Evolutionary conservation across 2,797 vertebrate genomes (phyloP).

Genomic region (Psittacula derbiana): DNA sequence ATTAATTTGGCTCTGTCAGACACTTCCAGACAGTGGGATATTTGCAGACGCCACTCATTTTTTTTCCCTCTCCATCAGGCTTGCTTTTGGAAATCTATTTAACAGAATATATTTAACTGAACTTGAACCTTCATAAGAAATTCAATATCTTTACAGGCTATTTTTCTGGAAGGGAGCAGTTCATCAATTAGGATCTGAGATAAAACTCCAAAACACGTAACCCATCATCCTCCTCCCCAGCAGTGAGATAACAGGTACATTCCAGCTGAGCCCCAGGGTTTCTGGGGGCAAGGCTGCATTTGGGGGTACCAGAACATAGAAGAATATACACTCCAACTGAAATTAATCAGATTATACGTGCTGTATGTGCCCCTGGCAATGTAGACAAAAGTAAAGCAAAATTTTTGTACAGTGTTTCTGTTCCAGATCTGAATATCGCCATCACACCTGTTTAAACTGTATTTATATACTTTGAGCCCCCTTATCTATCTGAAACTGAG

Average conservation of each 20-base stretch:
- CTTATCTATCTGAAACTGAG: neutral
- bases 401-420: neutral
- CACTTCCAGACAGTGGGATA: neutral
- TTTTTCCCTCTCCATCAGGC: rapidly evolving
- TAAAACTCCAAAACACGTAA: neutral
- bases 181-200: neutral
- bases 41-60: neutral
- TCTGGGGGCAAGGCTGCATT: neutral
- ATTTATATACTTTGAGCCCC: neutral
- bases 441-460: neutral
- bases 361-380: neutral
- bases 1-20: neutral
- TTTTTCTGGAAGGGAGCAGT: neutral
- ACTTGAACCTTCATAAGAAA: neutral
- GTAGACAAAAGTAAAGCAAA: neutral
- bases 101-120: neutral
- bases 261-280: neutral
- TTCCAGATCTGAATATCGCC: neutral
- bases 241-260: neutral
- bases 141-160: neutral
- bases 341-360: neutral
- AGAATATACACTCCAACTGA: neutral
- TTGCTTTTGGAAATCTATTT: constrained; percentile 10
- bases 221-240: neutral
- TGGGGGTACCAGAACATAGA: neutral